A percentile compares a stretch with the other conserved stretches of the same genome.
phyloP scores from a whole-genome alignment of 1,140 invertebrate genomes.

The Formica selysi region DNA sequence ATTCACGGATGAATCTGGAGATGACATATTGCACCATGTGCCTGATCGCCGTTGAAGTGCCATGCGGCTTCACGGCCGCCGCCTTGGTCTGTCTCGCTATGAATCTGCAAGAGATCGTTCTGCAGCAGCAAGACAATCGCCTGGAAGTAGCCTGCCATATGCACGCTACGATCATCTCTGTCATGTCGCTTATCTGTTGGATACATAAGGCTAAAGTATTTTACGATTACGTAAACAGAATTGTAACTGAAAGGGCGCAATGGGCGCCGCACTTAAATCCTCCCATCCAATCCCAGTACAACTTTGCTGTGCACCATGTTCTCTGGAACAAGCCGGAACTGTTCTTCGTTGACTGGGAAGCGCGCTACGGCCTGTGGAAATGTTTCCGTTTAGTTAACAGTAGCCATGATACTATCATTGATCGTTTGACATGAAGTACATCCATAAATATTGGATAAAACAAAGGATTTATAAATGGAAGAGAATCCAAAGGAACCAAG shows the following conservation, averaged over 20 bases:
- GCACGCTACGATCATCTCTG: constrained; percentile 87
- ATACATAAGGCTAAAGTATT: constrained; percentile 87
- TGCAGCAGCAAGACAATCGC: constrained; percentile 76
- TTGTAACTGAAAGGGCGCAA: constrained; percentile 86
- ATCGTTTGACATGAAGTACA: background rate
- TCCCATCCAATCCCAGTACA: constrained; percentile 86
- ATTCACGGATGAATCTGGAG: constrained; percentile 85
- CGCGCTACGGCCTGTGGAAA: constrained; percentile 88
- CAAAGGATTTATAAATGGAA: background rate
- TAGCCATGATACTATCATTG: background rate
- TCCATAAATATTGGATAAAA: background rate
- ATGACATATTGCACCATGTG: constrained; percentile 86
- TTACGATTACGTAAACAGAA: constrained; percentile 87
- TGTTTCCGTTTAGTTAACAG: constrained; percentile 82
- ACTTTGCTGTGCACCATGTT: constrained; percentile 87
- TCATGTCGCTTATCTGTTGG: constrained; percentile 88
- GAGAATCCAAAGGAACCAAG: background rate
- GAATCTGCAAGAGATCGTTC: constrained; percentile 87
- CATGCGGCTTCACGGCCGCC: constrained; percentile 87
- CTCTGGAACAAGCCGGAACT: constrained; percentile 88
- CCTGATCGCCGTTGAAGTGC: constrained; percentile 87
- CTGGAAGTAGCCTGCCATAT: constrained; percentile 83
- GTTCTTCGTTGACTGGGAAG: constrained; percentile 89
- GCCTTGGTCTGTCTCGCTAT: constrained; percentile 87
- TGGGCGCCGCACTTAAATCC: constrained; percentile 89